Percentiles rank a stretch among this genome's conserved stretches.
phyloP scores from a whole-genome alignment of 2,888 invertebrate genomes.

The Drosophila macrospina region DNA sequence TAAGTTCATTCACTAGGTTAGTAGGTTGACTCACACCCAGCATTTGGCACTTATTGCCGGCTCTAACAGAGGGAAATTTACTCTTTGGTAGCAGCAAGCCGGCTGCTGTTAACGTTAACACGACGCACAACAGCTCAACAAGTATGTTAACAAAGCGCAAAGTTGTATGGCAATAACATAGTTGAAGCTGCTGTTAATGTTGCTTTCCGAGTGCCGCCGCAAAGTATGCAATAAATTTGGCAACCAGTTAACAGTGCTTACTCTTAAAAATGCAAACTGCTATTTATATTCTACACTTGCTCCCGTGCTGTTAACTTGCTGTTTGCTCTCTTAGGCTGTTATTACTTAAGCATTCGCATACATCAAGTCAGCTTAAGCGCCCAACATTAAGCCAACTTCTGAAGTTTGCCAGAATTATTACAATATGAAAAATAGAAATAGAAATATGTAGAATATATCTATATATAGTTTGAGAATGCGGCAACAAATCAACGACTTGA shows the following conservation, averaged over 20 bases:
- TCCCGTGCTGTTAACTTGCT: slow-evolving; percentile 20
- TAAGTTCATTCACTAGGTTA: slow-evolving; percentile 66
- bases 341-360: slow-evolving; percentile 15
- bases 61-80: slow-evolving; percentile 60
- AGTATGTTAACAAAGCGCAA: too few relatives aligned
- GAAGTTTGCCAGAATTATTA: slow-evolving; percentile 19
- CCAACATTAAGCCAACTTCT: not conserved
- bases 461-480: slow-evolving; percentile 30
- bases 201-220: not conserved
- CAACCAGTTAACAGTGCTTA: not conserved
- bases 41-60: slow-evolving; percentile 40
- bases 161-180: too few relatives aligned
- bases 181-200: not conserved
- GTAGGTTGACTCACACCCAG: slow-evolving; percentile 65
- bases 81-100: slow-evolving; percentile 49
- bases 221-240: slow-evolving; percentile 3
- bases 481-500: slow-evolving; percentile 44
- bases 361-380: slow-evolving; percentile 34
- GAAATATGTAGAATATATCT: not conserved
- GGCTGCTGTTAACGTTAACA: slow-evolving; percentile 16
- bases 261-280: too few relatives aligned
- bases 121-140: slow-evolving; percentile 41
- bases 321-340: slow-evolving; percentile 41
- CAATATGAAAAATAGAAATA: slow-evolving; percentile 3
- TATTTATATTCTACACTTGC: too few relatives aligned